Evolutionary conservation across 1,140 invertebrate genomes (phyloP), one percentile per base, ranked within the genome.

Genomic region (Mesaphorura yosii): DNA sequence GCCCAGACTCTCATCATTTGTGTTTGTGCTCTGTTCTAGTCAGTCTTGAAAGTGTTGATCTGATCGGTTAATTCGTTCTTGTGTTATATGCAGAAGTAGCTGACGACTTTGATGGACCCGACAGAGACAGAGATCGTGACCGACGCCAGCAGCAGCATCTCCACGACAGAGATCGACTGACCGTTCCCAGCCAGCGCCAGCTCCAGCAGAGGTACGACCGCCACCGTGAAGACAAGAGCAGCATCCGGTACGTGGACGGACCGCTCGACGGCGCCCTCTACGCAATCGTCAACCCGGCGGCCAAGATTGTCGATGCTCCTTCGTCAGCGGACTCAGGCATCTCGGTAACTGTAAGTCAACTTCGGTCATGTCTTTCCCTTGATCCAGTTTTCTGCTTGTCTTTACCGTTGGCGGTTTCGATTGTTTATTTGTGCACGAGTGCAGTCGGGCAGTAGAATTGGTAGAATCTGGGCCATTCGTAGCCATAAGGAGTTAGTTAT

Each of bases 261-360:
- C 54, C 54, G n/a, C 17, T 56, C n/a, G 54, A 56, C 48, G 54
- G 54, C 20, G 49, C 49, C 14, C 46, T 48, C 7, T 59, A 59
- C 47, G 53, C 58, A 40, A 31, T 59, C 39, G 47, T 59, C 39
- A 56, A 50, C 37, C 57, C 57, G 34, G 22, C 54, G 17, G 0
- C 53, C 55, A n/a, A n/a, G n/a, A n/a, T n/a, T n/a, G 49, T 53
- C 49, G n/a, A 59, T 38, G 26, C 53, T 23, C 40, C 54, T 22
- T 56, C 54, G 12, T 59, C 52, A 6, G 53, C 53, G 19, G 58
- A 59, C 19, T 59, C 58, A 12, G 58, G 58, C 40, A 55, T 59
- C 23, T 56, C 58, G 14, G 49, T 57, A 34, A 48, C 51, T 34
- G 26, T 48, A 48, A 48, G 29, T 41, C 40, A 17, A 37, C 7